These are phyloP conservation scores for Escarpia spicata DNA, from an alignment of 2,888 invertebrate genomes.

Conservation along the genomic window DNA sequence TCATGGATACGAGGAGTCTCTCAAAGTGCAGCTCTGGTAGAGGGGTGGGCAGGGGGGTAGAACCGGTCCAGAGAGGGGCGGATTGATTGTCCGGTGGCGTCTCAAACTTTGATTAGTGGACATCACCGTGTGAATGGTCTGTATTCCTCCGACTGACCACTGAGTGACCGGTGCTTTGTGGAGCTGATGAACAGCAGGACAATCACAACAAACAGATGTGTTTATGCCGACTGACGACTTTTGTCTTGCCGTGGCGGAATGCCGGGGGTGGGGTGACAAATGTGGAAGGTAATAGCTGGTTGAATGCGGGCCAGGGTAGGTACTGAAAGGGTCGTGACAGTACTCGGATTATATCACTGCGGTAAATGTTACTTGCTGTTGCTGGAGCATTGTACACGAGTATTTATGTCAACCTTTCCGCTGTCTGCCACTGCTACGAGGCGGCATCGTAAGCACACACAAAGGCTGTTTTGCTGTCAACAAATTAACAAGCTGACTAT, in stretches of 20 bases:
- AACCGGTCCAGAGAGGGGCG: background rate
- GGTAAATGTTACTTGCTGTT: background rate
- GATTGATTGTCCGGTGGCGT: background rate
- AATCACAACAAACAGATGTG: slow-evolving; percentile 2
- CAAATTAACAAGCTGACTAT: background rate
- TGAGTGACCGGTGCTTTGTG: background rate
- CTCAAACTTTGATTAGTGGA: slow-evolving; percentile 5
- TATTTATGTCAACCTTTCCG: slow-evolving; percentile 8
- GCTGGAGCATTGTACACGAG: background rate
- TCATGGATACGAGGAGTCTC: background rate
- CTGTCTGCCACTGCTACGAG: background rate
- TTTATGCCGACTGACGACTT: background rate
- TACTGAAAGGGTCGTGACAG: background rate
- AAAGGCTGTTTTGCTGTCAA: slow-evolving; percentile 11
- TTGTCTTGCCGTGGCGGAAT: background rate
- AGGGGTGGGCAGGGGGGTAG: background rate
- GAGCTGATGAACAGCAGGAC: background rate
- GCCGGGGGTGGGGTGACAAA: background rate
- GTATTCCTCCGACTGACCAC: background rate
- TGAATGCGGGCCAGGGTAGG: background rate
- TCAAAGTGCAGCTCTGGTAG: background rate
- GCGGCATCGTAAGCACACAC: background rate
- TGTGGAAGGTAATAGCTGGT: background rate
- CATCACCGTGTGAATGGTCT: background rate
- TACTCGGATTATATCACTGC: background rate